These are phyloP conservation scores for Astyanax mexicanus DNA, from an alignment of 2,797 vertebrate genomes.

Conservation along the genomic window DNA sequence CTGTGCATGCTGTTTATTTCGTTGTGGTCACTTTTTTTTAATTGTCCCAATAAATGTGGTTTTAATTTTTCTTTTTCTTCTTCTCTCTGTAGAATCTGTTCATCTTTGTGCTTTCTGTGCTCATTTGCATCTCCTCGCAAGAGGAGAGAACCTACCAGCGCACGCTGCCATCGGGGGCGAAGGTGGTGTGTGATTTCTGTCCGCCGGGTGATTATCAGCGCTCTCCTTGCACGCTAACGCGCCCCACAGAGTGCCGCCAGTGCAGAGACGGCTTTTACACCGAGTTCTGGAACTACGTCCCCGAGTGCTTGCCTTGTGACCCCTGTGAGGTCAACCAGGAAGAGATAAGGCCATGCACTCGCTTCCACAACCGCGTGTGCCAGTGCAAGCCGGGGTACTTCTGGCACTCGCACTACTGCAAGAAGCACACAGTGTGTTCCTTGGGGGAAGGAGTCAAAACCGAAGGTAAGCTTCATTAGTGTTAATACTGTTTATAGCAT, in stretches of 20 bases:
- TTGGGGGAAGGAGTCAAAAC: conserved; percentile 57
- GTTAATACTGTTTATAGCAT: not conserved
- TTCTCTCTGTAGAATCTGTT: conserved; percentile 32
- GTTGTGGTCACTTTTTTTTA: too few relatives aligned
- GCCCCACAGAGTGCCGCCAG: conserved; percentile 57
- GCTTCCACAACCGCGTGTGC: conserved; percentile 61
- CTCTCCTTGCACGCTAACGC: conserved; percentile 57
- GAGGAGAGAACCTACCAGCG: conserved; percentile 23
- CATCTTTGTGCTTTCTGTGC: not conserved
- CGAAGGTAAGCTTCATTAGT: conserved; percentile 71
- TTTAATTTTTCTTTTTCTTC: too few relatives aligned
- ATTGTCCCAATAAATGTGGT: too few relatives aligned
- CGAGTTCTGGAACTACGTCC: conserved; percentile 73
- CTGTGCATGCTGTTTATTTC: too few relatives aligned
- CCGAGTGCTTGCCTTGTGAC: conserved; percentile 68
- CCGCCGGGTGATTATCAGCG: conserved; percentile 61
- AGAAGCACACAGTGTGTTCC: conserved; percentile 63
- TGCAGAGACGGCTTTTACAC: conserved; percentile 73
- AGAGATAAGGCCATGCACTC: conserved; percentile 55
- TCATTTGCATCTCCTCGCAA: not conserved
- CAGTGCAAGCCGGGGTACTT: conserved; percentile 66
- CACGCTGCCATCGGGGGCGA: conserved; percentile 43
- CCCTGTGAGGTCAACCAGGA: conserved; percentile 64
- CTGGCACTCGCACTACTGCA: conserved; percentile 54
- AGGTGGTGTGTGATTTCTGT: conserved; percentile 66